These are phyloP conservation scores for Apogon talboti DNA, from an alignment of 2,797 vertebrate genomes.

Conservation along the genomic window DNA sequence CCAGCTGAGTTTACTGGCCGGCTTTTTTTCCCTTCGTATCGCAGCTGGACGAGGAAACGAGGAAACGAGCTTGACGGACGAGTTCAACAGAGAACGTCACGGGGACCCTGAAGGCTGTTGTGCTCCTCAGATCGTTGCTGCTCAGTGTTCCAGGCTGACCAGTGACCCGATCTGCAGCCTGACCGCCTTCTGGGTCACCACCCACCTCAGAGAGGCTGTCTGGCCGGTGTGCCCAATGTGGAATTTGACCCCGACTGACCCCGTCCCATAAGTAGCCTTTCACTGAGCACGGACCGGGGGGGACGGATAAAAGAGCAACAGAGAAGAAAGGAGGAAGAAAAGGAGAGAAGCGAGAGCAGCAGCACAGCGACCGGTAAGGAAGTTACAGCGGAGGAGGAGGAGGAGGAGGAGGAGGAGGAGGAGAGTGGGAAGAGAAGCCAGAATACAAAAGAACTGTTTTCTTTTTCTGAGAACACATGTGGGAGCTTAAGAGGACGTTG, in stretches of 20 bases:
- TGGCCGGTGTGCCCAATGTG: constrained; percentile 66
- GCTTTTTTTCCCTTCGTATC: constrained; percentile 22
- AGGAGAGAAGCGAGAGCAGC: constrained; percentile 63
- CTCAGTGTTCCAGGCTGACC: constrained; percentile 30
- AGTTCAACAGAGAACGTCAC: constrained; percentile 9
- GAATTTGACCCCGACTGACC: constrained; percentile 82
- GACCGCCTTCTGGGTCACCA: constrained; percentile 60
- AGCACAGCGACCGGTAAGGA: constrained; percentile 71
- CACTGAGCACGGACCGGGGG: constrained; percentile 63
- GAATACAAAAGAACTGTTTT: constrained; percentile 71
- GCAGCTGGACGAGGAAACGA: constrained; percentile 39
- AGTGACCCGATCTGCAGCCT: constrained; percentile 53
- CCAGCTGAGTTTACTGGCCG: constrained; percentile 17
- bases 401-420: constrained; percentile 31
- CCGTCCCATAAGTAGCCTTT: constrained; percentile 67
- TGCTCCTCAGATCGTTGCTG: constrained; percentile 19
- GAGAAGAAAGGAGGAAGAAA: constrained; percentile 55
- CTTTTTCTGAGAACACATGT: constrained; percentile 51
- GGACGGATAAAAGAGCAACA: constrained; percentile 64
- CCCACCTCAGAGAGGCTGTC: constrained; percentile 55
- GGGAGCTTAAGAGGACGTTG: constrained; percentile 41
- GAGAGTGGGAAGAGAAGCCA: constrained; percentile 46
- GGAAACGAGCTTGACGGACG: constrained; percentile 13
- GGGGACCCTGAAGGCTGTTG: constrained; percentile 30
- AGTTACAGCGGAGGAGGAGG: constrained; percentile 62